These are phyloP conservation scores for Pinctada fucata DNA, from an alignment of 2,888 invertebrate genomes.

Conservation along the genomic window DNA sequence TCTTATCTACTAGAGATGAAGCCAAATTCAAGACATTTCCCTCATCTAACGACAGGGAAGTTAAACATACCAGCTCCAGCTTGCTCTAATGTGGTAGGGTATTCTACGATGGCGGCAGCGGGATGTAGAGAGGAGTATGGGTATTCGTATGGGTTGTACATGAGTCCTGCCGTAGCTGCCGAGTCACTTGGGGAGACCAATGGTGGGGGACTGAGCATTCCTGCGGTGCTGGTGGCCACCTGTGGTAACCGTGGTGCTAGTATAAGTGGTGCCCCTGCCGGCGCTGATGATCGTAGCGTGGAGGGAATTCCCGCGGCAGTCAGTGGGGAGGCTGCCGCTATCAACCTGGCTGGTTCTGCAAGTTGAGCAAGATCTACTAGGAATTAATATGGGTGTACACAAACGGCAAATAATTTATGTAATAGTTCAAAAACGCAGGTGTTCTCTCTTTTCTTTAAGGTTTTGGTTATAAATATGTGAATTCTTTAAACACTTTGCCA, in stretches of 20 bases:
- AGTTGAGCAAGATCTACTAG: constrained; percentile 28
- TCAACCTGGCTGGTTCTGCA: constrained; percentile 63
- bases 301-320: constrained; percentile 53
- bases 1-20: neutral
- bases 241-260: constrained; percentile 82
- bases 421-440: too few relatives aligned
- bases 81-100: constrained; percentile 66
- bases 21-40: neutral
- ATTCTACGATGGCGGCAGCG: constrained; percentile 65
- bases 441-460: too few relatives aligned
- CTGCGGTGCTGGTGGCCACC: constrained; percentile 52
- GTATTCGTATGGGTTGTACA: constrained; percentile 68
- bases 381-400: neutral
- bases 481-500: too few relatives aligned
- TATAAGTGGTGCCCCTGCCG: constrained; percentile 93
- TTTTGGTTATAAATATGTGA: too few relatives aligned
- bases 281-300: constrained; percentile 81
- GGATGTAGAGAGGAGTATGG: constrained; percentile 56
- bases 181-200: constrained; percentile 84
- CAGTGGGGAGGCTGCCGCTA: constrained; percentile 54
- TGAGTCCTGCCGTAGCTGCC: constrained; percentile 71
- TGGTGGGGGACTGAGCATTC: constrained; percentile 77
- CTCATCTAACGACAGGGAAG: constrained; percentile 38
- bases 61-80: constrained; percentile 69
- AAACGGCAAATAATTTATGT: too few relatives aligned